Evolutionary conservation across 1,140 invertebrate genomes (phyloP).

Genomic region (Metopolophium dirhodum): DNA sequence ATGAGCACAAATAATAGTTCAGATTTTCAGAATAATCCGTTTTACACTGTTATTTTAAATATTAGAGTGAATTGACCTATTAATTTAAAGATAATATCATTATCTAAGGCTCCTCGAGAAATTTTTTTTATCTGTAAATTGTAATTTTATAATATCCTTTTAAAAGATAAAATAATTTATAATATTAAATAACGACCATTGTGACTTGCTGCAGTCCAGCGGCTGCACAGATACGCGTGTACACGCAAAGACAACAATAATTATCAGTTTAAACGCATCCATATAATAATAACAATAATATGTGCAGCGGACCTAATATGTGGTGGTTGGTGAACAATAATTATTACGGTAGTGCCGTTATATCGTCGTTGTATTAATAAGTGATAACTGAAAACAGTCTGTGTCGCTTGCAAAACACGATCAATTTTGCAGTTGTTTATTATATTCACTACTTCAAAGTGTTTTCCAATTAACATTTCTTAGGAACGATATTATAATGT

Average conservation of each 20-base stretch:
- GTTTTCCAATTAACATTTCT: conserved; percentile 8
- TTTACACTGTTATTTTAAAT: neutral
- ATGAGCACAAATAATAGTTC: neutral
- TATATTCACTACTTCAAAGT: neutral
- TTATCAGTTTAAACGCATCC: neutral
- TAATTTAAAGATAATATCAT: neutral
- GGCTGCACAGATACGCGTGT: neutral
- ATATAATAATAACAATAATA: neutral
- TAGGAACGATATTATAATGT: neutral
- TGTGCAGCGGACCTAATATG: neutral
- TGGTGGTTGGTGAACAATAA: neutral
- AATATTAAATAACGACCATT: neutral
- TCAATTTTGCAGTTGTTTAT: neutral
- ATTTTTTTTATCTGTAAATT: neutral
- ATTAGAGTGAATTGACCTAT: neutral
- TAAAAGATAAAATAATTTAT: neutral
- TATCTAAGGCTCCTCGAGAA: neutral
- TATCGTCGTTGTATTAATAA: neutral
- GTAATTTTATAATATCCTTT: neutral
- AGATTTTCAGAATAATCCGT: neutral
- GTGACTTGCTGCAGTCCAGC: neutral
- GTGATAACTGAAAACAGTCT: neutral
- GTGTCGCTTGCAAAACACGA: neutral
- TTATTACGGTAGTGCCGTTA: neutral
- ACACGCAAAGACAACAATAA: neutral